A percentile compares a stretch with the other conserved stretches of the same genome.
Evolutionary conservation across 2,113 vertebrate species (phyloP).

Genomic region (Conger conger): DNA sequence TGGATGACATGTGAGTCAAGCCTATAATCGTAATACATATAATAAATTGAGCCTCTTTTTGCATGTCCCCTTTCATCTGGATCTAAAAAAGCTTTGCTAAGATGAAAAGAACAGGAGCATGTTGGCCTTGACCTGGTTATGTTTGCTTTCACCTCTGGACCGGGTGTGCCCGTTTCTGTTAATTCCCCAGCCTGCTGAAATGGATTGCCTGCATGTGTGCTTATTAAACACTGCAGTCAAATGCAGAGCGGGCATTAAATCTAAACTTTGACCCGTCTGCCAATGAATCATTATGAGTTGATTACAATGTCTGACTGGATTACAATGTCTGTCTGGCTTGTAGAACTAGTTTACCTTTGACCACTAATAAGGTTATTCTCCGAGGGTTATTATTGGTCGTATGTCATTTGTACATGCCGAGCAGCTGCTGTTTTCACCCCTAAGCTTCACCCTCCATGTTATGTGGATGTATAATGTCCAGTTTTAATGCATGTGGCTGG

Average conservation of each 20-base stretch:
- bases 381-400: not conserved
- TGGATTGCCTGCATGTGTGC: not conserved
- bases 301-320: not conserved
- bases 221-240: not conserved
- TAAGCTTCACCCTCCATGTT: not conserved
- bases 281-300: not conserved
- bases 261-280: not conserved
- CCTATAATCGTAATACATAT: not conserved
- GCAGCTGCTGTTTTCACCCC: not conserved
- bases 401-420: not conserved
- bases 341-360: not conserved
- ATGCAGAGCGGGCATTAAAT: not conserved
- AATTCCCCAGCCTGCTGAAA: not conserved
- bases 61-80: not conserved
- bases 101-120: not conserved
- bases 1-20: slow-evolving; percentile 89
- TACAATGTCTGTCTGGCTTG: not conserved
- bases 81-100: not conserved
- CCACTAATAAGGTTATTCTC: not conserved
- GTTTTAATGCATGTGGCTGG: not conserved
- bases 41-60: not conserved
- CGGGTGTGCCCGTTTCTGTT: not conserved
- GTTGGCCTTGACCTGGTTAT: not conserved
- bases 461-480: not conserved
- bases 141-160: not conserved